These are phyloP conservation scores for Zootermopsis nevadensis DNA, from an alignment of 2,888 invertebrate genomes.

Conservation along the genomic window DNA sequence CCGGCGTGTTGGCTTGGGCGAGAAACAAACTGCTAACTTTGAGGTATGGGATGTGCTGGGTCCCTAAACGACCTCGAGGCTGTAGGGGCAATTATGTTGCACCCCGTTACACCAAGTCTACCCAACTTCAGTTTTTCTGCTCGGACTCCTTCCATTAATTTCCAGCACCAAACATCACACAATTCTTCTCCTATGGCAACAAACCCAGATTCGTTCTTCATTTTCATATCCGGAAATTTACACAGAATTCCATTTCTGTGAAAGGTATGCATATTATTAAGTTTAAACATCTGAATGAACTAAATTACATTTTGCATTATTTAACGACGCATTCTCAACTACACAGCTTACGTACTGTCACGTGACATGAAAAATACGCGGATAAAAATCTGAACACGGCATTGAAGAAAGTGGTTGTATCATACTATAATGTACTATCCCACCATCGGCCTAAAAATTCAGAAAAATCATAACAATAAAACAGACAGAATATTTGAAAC, in stretches of 20 bases:
- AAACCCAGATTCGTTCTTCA: background rate
- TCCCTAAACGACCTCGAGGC: slow-evolving; percentile 1
- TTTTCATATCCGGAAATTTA: background rate
- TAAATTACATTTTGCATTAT: background rate
- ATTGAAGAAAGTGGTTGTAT: too few species aligned
- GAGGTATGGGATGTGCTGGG: background rate
- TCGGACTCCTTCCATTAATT: background rate
- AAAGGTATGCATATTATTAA: background rate
- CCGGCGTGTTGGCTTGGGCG: background rate
- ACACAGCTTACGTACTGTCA: background rate
- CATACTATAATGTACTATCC: too few species aligned
- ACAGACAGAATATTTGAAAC: too few species aligned
- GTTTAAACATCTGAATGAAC: background rate
- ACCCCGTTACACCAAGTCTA: background rate
- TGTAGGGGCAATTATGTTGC: slow-evolving; percentile 7
- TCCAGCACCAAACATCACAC: background rate
- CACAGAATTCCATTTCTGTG: background rate
- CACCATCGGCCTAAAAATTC: too few species aligned
- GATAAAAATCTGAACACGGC: too few species aligned
- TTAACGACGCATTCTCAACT: background rate
- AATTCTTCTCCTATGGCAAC: background rate
- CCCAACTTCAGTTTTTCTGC: background rate
- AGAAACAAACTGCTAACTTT: slow-evolving; percentile 17
- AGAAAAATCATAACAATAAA: too few species aligned
- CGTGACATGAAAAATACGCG: too few species aligned